Evolutionary conservation across 2,797 vertebrate species (phyloP).

Genomic region (Schizothorax lantsangensis): DNA sequence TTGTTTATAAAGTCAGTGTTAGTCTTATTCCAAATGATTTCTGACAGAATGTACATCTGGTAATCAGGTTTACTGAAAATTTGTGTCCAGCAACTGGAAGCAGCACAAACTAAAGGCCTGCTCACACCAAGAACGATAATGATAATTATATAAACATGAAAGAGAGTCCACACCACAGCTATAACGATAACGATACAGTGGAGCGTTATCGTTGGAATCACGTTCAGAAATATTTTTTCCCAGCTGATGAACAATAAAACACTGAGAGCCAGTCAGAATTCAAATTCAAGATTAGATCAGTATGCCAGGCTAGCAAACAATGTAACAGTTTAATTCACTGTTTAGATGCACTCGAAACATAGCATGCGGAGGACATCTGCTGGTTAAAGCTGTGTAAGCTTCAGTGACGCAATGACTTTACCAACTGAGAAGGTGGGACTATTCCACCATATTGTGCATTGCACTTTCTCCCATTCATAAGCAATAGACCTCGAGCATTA

Average conservation of each 20-base stretch:
- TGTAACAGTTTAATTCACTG: neutral
- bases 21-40: neutral
- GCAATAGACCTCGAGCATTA: too few species aligned
- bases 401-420: too few species aligned
- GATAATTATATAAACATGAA: neutral
- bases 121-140: neutral
- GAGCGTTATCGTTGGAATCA: neutral
- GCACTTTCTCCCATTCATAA: too few species aligned
- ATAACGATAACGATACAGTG: neutral
- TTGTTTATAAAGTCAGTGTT: neutral
- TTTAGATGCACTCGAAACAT: neutral
- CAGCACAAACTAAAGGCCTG: neutral
- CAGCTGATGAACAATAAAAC: too few species aligned
- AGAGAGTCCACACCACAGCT: neutral
- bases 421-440: too few species aligned
- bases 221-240: neutral
- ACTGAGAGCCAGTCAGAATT: neutral
- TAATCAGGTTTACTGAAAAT: neutral
- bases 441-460: too few species aligned
- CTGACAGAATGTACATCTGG: neutral
- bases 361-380: neutral
- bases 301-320: neutral
- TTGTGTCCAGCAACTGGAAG: too few species aligned
- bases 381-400: neutral
- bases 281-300: too few species aligned